Evolutionary conservation across 1,140 invertebrate species (phyloP).

Genomic region (Cecropterus lyciades): DNA sequence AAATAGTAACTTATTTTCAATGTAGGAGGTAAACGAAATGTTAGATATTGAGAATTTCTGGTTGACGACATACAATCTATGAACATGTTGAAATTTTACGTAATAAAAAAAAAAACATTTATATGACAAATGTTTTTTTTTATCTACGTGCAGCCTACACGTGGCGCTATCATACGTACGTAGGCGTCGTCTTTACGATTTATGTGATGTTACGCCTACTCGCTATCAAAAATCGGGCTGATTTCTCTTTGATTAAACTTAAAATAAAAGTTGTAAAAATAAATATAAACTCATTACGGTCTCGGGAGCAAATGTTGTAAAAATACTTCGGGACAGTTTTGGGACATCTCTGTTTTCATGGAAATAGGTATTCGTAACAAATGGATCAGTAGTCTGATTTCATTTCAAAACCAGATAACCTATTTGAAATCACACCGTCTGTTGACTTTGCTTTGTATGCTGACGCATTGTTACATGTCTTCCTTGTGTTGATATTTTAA

Average conservation of each 20-base stretch:
- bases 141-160: not conserved
- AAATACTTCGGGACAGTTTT: not conserved
- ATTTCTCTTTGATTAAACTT: constrained; percentile 1
- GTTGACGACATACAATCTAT: too few relatives aligned
- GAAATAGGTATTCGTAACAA: not conserved
- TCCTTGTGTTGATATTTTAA: constrained; percentile 11
- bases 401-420: not conserved
- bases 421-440: not conserved
- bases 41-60: too few relatives aligned
- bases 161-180: not conserved
- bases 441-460: constrained; percentile 8
- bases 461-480: not conserved
- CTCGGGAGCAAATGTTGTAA: not conserved
- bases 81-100: not conserved
- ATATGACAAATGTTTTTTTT: too few relatives aligned
- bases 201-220: not conserved
- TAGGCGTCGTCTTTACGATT: constrained; percentile 2
- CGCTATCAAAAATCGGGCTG: not conserved
- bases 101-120: not conserved
- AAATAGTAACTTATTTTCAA: too few relatives aligned
- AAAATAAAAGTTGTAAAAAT: not conserved
- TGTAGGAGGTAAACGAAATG: too few relatives aligned
- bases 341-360: too few relatives aligned
- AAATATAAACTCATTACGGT: too few relatives aligned
- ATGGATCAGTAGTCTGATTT: not conserved